These are phyloP conservation scores for Centropus unirufus DNA, from an alignment of 2,113 vertebrate genomes.

Conservation along the genomic window DNA sequence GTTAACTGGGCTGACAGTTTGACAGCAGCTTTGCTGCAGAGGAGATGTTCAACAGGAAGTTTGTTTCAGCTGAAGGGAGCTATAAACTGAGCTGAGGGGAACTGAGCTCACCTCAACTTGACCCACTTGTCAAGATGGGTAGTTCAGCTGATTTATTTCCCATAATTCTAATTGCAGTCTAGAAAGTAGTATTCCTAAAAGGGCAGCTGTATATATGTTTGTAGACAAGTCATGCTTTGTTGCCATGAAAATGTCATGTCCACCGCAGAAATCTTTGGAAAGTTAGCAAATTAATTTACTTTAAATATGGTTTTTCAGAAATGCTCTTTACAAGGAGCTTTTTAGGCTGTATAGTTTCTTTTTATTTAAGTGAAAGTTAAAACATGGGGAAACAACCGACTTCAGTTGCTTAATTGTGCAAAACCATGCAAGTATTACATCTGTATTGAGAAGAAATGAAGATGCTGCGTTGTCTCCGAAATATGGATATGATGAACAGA, in stretches of 20 bases:
- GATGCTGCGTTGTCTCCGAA: background rate
- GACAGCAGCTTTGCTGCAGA: constrained; percentile 26
- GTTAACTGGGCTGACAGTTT: constrained; percentile 55
- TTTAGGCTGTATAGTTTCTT: background rate
- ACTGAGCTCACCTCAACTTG: constrained; percentile 54
- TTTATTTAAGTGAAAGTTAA: background rate
- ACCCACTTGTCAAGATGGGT: constrained; percentile 41
- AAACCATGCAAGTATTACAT: background rate
- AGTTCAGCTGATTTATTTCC: constrained; percentile 41
- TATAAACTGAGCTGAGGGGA: constrained; percentile 49
- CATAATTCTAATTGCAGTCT: constrained; percentile 6
- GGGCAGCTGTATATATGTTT: background rate
- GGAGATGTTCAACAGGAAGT: constrained; percentile 57
- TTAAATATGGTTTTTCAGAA: background rate
- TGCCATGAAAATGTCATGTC: background rate
- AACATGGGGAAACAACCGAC: background rate
- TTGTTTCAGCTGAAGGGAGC: constrained; percentile 34
- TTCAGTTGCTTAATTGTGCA: background rate
- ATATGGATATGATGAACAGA: background rate
- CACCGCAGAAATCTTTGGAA: background rate
- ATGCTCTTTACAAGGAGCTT: background rate
- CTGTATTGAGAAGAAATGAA: background rate
- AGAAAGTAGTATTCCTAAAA: background rate
- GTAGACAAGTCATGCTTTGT: background rate
- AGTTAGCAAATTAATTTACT: background rate